A percentile compares a stretch with the other conserved stretches of the same genome.
Evolutionary conservation across 2,888 invertebrate genomes (phyloP).

Genomic region (Polydrusus pterygomalis): DNA sequence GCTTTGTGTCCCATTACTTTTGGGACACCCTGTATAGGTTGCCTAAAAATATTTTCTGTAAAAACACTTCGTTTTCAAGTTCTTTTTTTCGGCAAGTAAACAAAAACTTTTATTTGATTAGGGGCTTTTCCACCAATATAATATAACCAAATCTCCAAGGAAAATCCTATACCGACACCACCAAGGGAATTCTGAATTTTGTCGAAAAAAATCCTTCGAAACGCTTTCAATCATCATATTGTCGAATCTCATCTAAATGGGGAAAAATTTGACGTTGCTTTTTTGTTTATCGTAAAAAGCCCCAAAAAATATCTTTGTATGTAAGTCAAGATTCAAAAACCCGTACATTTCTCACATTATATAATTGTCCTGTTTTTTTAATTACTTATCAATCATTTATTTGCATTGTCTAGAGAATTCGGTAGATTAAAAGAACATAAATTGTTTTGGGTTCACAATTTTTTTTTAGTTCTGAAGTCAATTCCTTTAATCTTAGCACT

Average conservation of each 20-base stretch:
- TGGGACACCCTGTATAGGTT: too few species aligned
- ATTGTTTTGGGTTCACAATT: background rate
- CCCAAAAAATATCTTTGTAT: background rate
- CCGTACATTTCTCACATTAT: too few species aligned
- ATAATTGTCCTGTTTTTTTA: too few species aligned
- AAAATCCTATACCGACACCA: slow-evolving; percentile 19
- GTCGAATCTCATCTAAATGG: slow-evolving; percentile 12
- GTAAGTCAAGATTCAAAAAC: too few species aligned
- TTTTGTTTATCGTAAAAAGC: slow-evolving; percentile 1
- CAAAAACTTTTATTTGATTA: slow-evolving; percentile 14
- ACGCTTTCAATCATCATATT: slow-evolving; percentile 8
- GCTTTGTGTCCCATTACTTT: too few species aligned
- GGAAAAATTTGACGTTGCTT: background rate
- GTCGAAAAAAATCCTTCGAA: slow-evolving; percentile 12
- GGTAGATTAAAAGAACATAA: too few species aligned
- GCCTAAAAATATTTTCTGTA: slow-evolving; percentile 1
- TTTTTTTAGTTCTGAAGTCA: too few species aligned
- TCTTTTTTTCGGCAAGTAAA: slow-evolving; percentile 2
- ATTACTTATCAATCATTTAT: too few species aligned
- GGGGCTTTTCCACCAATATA: slow-evolving; percentile 7
- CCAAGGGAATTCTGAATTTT: slow-evolving; percentile 15
- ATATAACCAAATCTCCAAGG: slow-evolving; percentile 22
- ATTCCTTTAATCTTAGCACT: too few species aligned
- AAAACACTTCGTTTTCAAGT: background rate
- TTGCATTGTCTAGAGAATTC: too few species aligned